A percentile compares a stretch with the other conserved stretches of the same genome.
These are phyloP conservation scores for Tor tambroides DNA, from an alignment of 2,113 vertebrate species.

Conservation along the genomic window DNA sequence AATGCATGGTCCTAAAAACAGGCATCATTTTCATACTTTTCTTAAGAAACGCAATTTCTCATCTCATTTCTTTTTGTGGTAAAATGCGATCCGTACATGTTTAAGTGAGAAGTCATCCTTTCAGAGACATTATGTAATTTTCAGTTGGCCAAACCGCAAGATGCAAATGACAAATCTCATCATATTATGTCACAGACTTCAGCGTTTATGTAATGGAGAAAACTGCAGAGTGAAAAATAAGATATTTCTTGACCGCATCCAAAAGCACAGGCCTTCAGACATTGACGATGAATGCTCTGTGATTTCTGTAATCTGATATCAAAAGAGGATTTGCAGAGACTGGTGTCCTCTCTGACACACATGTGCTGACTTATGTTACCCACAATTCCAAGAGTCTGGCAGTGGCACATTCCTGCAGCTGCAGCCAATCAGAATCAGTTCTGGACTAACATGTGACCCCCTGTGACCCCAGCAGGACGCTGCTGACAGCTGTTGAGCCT, in stretches of 20 bases:
- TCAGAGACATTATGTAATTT: slow-evolving; percentile 11
- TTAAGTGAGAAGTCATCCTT: not conserved
- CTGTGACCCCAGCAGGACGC: not conserved
- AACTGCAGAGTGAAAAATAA: not conserved
- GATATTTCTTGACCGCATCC: not conserved
- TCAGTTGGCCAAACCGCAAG: not conserved
- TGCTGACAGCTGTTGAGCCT: slow-evolving; percentile 56
- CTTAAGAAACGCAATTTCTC: not conserved
- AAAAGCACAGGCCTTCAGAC: too few species aligned
- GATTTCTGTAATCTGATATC: slow-evolving; percentile 61
- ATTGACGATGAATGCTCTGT: not conserved
- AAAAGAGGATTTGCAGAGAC: slow-evolving; percentile 57
- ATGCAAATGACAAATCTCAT: not conserved
- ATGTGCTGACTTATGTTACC: slow-evolving; percentile 37
- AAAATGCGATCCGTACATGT: not conserved
- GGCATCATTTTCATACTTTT: not conserved
- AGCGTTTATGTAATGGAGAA: slow-evolving; percentile 14
- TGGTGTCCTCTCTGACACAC: slow-evolving; percentile 48
- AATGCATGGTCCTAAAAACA: not conserved
- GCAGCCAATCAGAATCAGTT: slow-evolving; percentile 31
- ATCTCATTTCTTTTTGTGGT: not conserved
- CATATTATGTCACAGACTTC: not conserved
- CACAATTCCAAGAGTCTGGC: slow-evolving; percentile 34
- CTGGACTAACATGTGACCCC: slow-evolving; percentile 2
- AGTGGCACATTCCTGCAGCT: slow-evolving; percentile 1